Base-by-base conservation (phyloP, 2,888 invertebrate species). In the Volucella zonaria region DNA sequence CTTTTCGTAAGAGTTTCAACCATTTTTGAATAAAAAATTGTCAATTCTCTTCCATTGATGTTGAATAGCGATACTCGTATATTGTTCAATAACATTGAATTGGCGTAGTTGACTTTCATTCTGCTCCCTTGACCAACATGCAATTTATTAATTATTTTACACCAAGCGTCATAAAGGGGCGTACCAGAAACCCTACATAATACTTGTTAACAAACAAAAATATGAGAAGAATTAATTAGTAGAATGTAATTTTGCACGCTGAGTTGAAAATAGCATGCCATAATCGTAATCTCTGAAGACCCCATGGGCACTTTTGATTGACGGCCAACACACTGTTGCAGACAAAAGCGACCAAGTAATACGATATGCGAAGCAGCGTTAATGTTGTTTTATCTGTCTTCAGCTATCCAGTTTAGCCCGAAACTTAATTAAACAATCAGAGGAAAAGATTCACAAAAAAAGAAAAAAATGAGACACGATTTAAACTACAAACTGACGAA, bases 401-500 rank as follows among this genome's bases (percentile, higher is more conserved):
- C 47, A 54, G 61, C 45, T 49, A 61, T 62, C 61, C 56, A 82
- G 74, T 68, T 64, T 70, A 23, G 62, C 43, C 82, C 56, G 18
- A 78, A 74, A 78, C 74, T 59, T 43, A 82, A 74, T 82, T 70
- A 64, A 68, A 82, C 78, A 82, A 74, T 78, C 67, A 82, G 62
- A 64, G 52, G 70, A 64, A 66, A 64, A 78, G 47, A 59, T 54
- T 4, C 76, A 68, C 68, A n/a, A 47, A n/a, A 11, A 47, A 4
- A n/a, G 12, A n/a, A 70, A 38, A 31, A 6, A 6, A 31, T 6
- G 76, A 52, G 59, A 66, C 76, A 76, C 66, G 47, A 18, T 14
- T 11, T 45, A n/a, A 14, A 38, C 54, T n/a, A 52, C 15, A 52
- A 54, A 49, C 45, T 38, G 47, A 42, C 43, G 74, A 47, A 64